A percentile compares a stretch with the other conserved stretches of the same genome.
phyloP scores from a whole-genome alignment of 2,888 invertebrate species.

The Orthosia gothica region DNA sequence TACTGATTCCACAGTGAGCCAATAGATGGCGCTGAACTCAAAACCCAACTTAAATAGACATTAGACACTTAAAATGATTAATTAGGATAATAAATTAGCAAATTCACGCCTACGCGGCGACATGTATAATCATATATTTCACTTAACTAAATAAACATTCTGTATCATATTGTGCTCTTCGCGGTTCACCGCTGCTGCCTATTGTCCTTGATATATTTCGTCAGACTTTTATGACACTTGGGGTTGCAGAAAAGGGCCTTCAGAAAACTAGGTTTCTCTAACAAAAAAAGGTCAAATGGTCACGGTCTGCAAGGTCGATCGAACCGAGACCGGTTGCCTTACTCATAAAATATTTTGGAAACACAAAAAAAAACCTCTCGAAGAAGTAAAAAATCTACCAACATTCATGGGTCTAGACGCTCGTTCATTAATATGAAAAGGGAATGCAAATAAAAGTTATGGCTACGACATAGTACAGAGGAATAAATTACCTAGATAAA shows the following conservation, averaged over 20 bases:
- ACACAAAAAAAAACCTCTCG: not conserved
- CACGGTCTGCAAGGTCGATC: conserved; percentile 2
- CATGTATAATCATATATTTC: not conserved
- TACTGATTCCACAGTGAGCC: too few relatives aligned
- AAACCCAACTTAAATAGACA: too few relatives aligned
- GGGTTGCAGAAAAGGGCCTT: not conserved
- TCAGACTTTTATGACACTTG: conserved; percentile 4
- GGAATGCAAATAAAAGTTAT: conserved; percentile 15
- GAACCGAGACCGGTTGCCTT: not conserved
- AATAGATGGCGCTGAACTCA: too few relatives aligned
- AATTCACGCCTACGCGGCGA: too few relatives aligned
- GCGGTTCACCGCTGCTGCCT: not conserved
- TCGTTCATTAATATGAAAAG: conserved; percentile 31
- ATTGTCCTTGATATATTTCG: not conserved
- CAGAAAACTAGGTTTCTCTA: conserved; percentile 4
- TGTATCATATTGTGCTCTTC: not conserved
- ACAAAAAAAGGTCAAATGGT: conserved; percentile 7
- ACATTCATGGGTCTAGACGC: conserved; percentile 21
- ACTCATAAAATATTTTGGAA: conserved; percentile 23
- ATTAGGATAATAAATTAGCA: too few relatives aligned
- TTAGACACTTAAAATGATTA: too few relatives aligned
- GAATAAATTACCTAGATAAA: conserved; percentile 2
- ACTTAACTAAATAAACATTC: not conserved
- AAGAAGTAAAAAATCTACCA: not conserved
- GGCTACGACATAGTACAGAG: not conserved